These are phyloP conservation scores for Pseudoatta argentina DNA, from an alignment of 1,140 invertebrate species.

Conservation along the genomic window DNA sequence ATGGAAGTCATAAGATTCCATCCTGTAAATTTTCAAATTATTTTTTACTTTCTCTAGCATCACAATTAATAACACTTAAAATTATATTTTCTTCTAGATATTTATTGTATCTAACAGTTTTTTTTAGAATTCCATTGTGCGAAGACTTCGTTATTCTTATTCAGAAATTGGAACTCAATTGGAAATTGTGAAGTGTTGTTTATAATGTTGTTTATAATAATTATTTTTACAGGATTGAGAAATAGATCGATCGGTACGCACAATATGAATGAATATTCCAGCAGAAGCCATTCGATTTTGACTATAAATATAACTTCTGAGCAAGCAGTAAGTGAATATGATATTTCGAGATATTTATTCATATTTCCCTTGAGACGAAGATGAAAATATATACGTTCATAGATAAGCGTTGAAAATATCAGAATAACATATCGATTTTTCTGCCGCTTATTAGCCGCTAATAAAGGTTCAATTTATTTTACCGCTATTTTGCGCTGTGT, in stretches of 20 bases:
- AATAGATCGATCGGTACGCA: constrained; percentile 95
- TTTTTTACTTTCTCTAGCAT: not conserved
- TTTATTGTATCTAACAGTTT: not conserved
- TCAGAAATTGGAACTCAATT: not conserved
- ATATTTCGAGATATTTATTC: not conserved
- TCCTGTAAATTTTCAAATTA: not conserved
- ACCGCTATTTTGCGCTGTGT: not conserved
- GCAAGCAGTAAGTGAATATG: constrained; percentile 87
- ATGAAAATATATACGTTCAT: not conserved
- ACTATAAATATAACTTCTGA: constrained; percentile 95
- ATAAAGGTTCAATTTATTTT: not conserved
- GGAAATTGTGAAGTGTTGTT: too few relatives aligned
- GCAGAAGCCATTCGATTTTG: constrained; percentile 97
- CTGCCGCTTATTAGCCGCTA: not conserved
- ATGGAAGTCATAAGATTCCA: not conserved
- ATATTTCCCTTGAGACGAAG: constrained; percentile 12
- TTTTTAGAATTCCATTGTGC: not conserved
- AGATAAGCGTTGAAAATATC: not conserved
- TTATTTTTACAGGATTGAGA: constrained; percentile 89
- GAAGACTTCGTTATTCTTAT: not conserved
- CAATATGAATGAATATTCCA: constrained; percentile 98
- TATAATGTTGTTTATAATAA: not conserved
- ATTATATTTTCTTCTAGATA: not conserved
- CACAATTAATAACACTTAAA: not conserved
- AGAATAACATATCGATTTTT: not conserved